These are phyloP conservation scores for Prunella himalayana DNA, from an alignment of 2,113 vertebrate genomes.

Conservation along the genomic window DNA sequence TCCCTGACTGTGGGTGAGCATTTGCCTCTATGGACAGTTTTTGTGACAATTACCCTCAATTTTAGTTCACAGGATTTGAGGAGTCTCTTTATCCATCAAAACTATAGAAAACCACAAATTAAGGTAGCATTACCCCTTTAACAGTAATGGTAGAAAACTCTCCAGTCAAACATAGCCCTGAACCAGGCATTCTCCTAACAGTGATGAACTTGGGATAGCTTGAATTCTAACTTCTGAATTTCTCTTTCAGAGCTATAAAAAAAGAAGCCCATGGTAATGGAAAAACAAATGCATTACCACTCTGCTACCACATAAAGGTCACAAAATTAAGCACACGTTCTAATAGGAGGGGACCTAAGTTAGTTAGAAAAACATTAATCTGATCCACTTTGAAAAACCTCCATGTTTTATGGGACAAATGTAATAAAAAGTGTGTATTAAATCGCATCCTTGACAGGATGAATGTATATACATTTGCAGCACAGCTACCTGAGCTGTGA, in stretches of 20 bases:
- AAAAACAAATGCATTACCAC: fast-evolving
- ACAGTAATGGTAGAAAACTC: neutral
- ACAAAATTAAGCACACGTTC: neutral
- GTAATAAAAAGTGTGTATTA: neutral
- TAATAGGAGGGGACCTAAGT: neutral
- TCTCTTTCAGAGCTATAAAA: neutral
- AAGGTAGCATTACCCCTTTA: neutral
- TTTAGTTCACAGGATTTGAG: neutral
- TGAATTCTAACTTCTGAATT: neutral
- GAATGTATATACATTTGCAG: neutral
- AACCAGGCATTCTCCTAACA: neutral
- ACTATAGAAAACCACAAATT: neutral
- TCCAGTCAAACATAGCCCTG: neutral
- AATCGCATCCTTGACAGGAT: neutral
- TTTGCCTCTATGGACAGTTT: neutral
- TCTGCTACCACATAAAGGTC: neutral
- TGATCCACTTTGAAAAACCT: neutral
- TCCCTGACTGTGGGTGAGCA: neutral
- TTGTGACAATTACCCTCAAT: neutral
- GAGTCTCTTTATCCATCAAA: neutral
- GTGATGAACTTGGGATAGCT: neutral
- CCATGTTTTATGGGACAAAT: neutral
- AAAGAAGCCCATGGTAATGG: neutral
- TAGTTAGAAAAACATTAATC: neutral
- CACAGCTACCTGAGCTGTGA: neutral